phyloP scores from a whole-genome alignment of 2,113 vertebrate species.

The Equus quagga region DNA sequence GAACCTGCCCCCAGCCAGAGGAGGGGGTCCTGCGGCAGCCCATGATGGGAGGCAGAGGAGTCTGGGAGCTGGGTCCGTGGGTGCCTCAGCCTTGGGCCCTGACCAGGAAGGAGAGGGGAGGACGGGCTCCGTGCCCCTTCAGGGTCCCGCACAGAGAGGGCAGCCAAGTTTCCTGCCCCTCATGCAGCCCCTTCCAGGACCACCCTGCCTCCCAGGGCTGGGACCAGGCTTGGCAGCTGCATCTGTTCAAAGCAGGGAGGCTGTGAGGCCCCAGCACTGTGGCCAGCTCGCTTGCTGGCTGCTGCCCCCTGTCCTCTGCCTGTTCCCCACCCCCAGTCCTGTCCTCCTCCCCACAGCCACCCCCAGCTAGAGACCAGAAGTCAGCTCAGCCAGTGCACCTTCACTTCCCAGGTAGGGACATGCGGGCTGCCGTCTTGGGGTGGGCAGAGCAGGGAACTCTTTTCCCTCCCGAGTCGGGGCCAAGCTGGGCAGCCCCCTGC shows the following conservation, averaged over 20 bases:
- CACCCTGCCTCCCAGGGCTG: not conserved
- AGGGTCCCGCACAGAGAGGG: not conserved
- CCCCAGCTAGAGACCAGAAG: not conserved
- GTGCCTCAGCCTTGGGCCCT: not conserved
- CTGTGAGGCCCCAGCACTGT: not conserved
- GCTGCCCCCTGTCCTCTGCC: not conserved
- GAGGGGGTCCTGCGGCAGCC: not conserved
- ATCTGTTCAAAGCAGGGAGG: not conserved
- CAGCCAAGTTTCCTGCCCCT: not conserved
- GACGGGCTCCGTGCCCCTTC: too few relatives aligned
- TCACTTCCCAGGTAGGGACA: not conserved
- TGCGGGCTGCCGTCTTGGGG: not conserved
- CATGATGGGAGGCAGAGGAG: too few relatives aligned
- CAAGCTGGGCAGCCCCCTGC: slow-evolving; percentile 73
- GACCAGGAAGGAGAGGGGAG: not conserved
- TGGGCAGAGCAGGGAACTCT: not conserved
- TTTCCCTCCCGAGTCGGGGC: not conserved
- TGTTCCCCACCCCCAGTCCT: not conserved
- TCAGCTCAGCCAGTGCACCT: not conserved
- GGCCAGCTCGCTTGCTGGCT: not conserved
- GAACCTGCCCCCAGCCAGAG: not conserved
- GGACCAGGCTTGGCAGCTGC: not conserved
- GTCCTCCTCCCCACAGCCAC: not conserved
- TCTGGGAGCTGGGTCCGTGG: not conserved
- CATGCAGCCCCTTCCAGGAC: not conserved